Evolutionary conservation across 2,888 invertebrate species (phyloP), one percentile per base, ranked within the genome.

Genomic region (Choreutis nemorana): DNA sequence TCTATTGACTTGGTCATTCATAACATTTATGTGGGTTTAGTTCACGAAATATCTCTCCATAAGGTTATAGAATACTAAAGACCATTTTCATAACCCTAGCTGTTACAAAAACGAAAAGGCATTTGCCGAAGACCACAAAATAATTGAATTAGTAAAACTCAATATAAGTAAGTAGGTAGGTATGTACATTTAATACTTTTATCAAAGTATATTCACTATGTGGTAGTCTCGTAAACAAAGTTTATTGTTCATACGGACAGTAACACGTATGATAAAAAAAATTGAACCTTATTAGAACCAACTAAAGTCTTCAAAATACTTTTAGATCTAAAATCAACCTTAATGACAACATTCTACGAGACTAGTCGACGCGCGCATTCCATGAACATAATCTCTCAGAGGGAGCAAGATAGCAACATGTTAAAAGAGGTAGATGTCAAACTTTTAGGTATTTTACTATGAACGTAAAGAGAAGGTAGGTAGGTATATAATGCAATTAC

Each of bases 331-430:
- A n/a, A 18, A 18, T 18, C 18, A 18, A 31, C 55, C 53, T 57
- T 68, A 68, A 37, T 24, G 43, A 32, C 43, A 30, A n/a, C 25
- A 37, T 40, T 58, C 57, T 56, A 47, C 66, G 73, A 77, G 77
- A 73, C 75, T 73, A 63, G 63, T 54, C 77, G 77, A 71, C 73
- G 75, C 75, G 75, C 77, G 75, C 78, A 77, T 73, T 77, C 75
- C 71, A 54, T 52, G 64, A 64, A 68, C 65, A 65, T 72, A 70
- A 65, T 71, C 58, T 60, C 61, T 61, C 50, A 49, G 73, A 64
- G 65, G 45, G 53, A 77, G 56, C 56, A 68, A 63, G 77, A 78
- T 37, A 48, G 62, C 55, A 48, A 45, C 48, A 67, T 50, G 58
- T 66, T 68, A 72, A 73, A 75, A 75, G n/a, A n/a, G n/a, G 70